These are phyloP conservation scores for Varroa destructor DNA, from an alignment of 1,140 invertebrate genomes.

Conservation along the genomic window DNA sequence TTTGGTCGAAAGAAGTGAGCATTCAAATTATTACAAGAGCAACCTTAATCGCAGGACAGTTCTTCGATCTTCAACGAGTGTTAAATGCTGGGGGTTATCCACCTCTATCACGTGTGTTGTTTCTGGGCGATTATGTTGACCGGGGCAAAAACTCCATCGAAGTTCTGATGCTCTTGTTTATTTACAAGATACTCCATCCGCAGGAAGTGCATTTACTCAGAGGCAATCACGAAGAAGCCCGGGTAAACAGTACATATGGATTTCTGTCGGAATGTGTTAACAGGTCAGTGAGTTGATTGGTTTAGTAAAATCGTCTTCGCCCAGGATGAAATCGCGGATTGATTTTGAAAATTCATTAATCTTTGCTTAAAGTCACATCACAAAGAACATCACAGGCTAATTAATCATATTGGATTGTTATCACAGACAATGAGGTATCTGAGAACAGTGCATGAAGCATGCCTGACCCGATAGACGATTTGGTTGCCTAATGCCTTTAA, in stretches of 20 bases:
- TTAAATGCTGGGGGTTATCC: neutral
- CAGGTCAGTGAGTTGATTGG: neutral
- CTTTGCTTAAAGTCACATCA: no score
- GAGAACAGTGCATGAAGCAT: no score
- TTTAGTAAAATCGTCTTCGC: no score
- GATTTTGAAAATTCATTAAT: no score
- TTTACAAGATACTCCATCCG: constrained; percentile 34
- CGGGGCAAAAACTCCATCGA: constrained; percentile 35
- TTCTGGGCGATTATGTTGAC: constrained; percentile 34
- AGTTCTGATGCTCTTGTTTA: constrained; percentile 34
- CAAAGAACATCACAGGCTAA: no score
- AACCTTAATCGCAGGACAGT: constrained; percentile 7
- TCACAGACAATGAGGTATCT: no score
- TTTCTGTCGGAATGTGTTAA: constrained; percentile 43
- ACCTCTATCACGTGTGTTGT: neutral
- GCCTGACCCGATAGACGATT: no score
- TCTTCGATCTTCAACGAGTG: constrained; percentile 6
- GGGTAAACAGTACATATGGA: constrained; percentile 36
- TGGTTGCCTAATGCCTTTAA: no score
- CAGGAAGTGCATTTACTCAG: constrained; percentile 35
- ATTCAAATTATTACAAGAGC: no score
- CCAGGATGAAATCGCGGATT: no score
- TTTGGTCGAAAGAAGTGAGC: no score
- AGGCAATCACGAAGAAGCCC: constrained; percentile 34
- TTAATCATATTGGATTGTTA: no score